Conservation (phyloP, 1,140 invertebrate genomes). For the Brachionus asplanchnoidis region DNA sequence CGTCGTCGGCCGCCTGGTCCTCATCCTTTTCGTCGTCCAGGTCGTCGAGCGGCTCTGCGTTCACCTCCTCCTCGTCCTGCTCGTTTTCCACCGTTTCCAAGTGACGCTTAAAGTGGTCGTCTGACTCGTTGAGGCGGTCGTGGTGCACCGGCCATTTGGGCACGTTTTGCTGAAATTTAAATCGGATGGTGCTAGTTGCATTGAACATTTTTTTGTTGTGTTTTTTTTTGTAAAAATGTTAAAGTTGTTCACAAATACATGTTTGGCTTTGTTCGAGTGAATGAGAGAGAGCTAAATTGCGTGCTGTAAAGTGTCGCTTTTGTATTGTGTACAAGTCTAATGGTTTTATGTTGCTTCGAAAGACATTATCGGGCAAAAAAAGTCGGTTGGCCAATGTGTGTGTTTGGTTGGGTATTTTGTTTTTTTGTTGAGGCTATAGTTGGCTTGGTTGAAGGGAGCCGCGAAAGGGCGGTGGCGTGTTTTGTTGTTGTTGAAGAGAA, state of each 20-base stretch:
- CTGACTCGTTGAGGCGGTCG: neutral
- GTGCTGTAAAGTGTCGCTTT: neutral
- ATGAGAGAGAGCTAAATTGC: neutral
- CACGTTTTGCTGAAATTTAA: neutral
- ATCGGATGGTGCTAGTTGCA: neutral
- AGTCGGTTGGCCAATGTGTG: neutral
- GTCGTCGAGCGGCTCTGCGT: neutral
- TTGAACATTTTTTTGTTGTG: too few relatives aligned
- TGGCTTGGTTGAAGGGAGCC: neutral
- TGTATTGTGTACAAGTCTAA: neutral
- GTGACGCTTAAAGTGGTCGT: neutral
- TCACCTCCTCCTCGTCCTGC: neutral
- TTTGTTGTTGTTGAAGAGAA: neutral
- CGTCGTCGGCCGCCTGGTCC: neutral
- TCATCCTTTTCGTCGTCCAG: neutral
- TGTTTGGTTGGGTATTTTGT: neutral
- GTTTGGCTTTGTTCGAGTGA: neutral
- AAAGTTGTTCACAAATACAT: neutral
- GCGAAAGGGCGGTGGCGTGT: neutral
- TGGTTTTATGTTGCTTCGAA: neutral
- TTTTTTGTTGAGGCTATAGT: neutral
- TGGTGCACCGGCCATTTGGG: neutral
- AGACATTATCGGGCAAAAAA: neutral
- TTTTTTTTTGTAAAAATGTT: too few relatives aligned
- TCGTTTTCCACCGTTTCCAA: neutral